Percentiles rank a stretch among this genome's conserved stretches.
phyloP scores from a whole-genome alignment of 1,140 invertebrate genomes.

The Holcopasites calliopsidis region DNA sequence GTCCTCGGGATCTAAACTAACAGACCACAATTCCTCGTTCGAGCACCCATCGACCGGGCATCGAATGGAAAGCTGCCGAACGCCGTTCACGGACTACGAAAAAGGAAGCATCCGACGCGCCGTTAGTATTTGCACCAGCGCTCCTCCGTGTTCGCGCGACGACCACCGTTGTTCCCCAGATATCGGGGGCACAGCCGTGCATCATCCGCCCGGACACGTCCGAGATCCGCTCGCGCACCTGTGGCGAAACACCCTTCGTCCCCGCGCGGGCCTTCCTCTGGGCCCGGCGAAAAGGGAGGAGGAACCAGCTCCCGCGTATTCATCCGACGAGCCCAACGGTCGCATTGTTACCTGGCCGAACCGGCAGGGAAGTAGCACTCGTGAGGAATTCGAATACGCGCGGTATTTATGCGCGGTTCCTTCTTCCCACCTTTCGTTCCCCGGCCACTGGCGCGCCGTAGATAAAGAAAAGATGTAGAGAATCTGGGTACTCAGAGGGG shows the following conservation, averaged over 20 bases:
- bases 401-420: conserved; percentile 36
- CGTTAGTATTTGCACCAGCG: background rate
- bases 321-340: conserved; percentile 57
- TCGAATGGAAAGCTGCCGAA: background rate
- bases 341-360: conserved; percentile 58
- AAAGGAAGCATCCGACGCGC: background rate
- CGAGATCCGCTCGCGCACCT: conserved; percentile 20
- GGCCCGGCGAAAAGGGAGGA: conserved; percentile 9
- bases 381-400: conserved; percentile 42
- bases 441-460: background rate
- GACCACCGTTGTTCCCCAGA: background rate
- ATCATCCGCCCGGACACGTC: conserved; percentile 21
- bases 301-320: background rate
- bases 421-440: background rate
- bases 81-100: too few species aligned
- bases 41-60: background rate
- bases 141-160: too few species aligned
- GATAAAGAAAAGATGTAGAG: background rate
- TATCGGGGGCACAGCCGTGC: conserved; percentile 13
- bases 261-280: background rate
- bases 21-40: too few species aligned
- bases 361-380: conserved; percentile 40
- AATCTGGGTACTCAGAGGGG: too few species aligned
- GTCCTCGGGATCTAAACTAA: too few species aligned
- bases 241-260: conserved; percentile 20